Base-by-base conservation (phyloP, 2,888 invertebrate species). In the Hydraecia micacea region DNA sequence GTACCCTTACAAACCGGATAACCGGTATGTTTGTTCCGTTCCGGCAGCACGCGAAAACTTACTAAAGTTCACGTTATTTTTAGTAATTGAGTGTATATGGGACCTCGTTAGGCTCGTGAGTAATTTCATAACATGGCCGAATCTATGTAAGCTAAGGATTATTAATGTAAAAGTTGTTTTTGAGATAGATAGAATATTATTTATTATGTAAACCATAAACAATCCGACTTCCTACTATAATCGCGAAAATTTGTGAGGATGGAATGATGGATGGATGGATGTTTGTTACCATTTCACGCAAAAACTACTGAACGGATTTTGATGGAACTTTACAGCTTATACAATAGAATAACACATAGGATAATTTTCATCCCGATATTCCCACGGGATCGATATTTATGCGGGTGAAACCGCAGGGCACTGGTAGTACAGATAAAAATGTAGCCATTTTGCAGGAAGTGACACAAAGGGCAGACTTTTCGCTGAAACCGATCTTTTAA, bases 1-100 rank as follows among this genome's bases (percentile, higher is more conserved):
- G 18, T 28, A n/a, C 1, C 62, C 18, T 9, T 80, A 80, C 80
- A 52, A 70, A 62, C 62, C 58, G 79, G 65, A 65, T 75, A 39
- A 58, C 58, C 18, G 42, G 49, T 66, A n/a, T 36, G 15, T 58
- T 65, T 13, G n/a, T 49, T 32, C 36, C 58, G 18, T 25, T 77
- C 58, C 39, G 49, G 52, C 9, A 32, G 55, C 77, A 79, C 66
- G 77, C 83, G 32, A 82, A 32, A 55, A 58, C n/a, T 39, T 42
- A 32, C 28, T 58, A 32, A 58, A 73, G 2, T n/a, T n/a, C 15
- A 66, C 9, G 46, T 21, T 32, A 58, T 66, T 82, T 63, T 66
- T 49, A 21, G n/a, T 49, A 66, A 58, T 82, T 79, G 32, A 58
- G 55, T 55, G 39, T 74, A 65, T 49, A 66, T 58, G 3, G 18